Conservation (phyloP, 2,113 vertebrate genomes). For the Panthera tigris region DNA sequence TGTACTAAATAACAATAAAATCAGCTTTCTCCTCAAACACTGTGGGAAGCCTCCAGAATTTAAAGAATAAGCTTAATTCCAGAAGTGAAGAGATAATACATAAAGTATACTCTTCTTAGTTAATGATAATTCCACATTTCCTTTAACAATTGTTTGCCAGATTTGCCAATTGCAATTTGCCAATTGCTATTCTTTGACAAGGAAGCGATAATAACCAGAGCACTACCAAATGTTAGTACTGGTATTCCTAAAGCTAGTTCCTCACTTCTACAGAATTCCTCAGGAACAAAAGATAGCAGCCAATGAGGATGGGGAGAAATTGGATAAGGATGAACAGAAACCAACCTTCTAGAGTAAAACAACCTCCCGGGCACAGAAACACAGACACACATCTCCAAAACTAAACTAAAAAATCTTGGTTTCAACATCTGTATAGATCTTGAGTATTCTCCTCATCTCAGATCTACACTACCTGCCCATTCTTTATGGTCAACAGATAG, state of each 20-base stretch:
- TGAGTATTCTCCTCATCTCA: not conserved
- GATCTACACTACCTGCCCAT: not conserved
- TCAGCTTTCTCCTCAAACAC: not conserved
- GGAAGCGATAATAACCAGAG: not conserved
- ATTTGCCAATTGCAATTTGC: too few species aligned
- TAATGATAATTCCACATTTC: not conserved
- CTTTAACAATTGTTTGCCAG: not conserved
- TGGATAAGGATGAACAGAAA: not conserved
- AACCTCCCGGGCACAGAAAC: not conserved
- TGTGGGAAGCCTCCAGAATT: not conserved
- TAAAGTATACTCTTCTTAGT: not conserved
- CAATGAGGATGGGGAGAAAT: not conserved
- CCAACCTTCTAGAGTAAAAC: not conserved
- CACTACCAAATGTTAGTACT: not conserved
- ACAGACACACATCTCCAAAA: not conserved
- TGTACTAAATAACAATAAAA: not conserved
- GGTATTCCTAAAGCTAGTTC: not conserved
- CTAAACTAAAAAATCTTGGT: not conserved
- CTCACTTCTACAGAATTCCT: constrained; percentile 5
- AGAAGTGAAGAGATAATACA: not conserved
- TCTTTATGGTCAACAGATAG: not conserved
- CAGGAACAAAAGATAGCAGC: not conserved
- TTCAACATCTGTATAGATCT: not conserved
- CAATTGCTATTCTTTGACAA: not conserved
- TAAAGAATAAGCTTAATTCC: constrained; percentile 28